Conservation (phyloP, 2,888 invertebrate species). For the Apocheima hispidaria region DNA sequence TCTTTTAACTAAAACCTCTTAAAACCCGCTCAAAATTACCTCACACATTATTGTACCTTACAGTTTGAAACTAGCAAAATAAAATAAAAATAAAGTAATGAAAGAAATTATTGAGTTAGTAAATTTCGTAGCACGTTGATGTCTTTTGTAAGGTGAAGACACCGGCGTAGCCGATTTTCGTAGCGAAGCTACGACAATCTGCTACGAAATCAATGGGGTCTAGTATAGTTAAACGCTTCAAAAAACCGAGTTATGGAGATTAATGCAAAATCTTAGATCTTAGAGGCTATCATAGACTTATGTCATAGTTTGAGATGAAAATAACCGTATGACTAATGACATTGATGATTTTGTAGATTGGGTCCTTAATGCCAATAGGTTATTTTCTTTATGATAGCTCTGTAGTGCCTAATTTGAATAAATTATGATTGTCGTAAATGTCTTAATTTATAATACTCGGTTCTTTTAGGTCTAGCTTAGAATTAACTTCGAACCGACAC, state of each 20-base stretch:
- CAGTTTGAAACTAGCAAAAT: background rate
- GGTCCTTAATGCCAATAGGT: background rate
- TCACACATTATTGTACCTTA: no score
- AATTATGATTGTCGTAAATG: constrained; percentile 6
- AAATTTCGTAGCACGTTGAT: constrained; percentile 43
- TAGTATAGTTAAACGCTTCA: constrained; percentile 25
- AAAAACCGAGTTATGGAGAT: no score
- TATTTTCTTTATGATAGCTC: background rate
- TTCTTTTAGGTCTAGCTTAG: background rate
- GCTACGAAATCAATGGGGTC: constrained; percentile 35
- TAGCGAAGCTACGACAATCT: constrained; percentile 43
- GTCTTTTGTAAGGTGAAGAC: constrained; percentile 43
- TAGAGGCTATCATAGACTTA: background rate
- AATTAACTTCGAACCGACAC: background rate
- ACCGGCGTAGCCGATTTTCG: constrained; percentile 37
- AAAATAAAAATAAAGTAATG: background rate
- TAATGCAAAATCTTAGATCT: no score
- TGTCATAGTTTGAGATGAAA: background rate
- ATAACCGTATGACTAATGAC: constrained; percentile 5
- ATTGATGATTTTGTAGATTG: background rate
- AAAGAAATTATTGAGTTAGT: constrained; percentile 7
- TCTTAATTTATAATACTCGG: background rate
- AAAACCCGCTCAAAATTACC: no score
- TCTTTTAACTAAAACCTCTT: no score
- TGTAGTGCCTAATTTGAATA: constrained; percentile 2